A percentile compares a stretch with the other conserved stretches of the same genome.
These are phyloP conservation scores for Colaptes auratus DNA, from an alignment of 2,113 vertebrate genomes.

Conservation along the genomic window DNA sequence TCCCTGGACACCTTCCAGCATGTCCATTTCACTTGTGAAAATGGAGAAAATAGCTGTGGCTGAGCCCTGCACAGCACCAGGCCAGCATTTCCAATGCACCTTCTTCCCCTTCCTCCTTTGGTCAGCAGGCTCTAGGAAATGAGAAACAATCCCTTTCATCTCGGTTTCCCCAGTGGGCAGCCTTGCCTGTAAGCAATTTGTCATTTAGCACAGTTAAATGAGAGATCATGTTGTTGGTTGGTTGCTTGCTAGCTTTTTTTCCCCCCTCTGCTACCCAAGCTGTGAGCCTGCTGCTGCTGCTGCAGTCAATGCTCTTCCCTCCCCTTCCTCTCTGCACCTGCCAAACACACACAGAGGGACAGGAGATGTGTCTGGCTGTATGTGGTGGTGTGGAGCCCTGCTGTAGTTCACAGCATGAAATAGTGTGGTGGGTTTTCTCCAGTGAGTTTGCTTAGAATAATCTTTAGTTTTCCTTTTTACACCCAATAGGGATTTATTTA, in stretches of 20 bases:
- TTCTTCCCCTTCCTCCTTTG: conserved; percentile 9
- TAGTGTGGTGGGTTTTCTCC: too few species aligned
- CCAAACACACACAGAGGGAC: neutral
- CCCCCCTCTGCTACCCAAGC: neutral
- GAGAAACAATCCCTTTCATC: conserved; percentile 46
- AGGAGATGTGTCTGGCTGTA: neutral
- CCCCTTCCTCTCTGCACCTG: neutral
- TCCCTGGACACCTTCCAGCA: too few species aligned
- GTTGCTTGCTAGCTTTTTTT: neutral
- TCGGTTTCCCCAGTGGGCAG: conserved; percentile 47
- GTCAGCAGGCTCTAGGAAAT: conserved; percentile 49
- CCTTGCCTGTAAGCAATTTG: conserved; percentile 57
- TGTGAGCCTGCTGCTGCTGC: conserved; percentile 27
- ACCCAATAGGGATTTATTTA: too few species aligned
- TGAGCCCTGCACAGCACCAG: neutral
- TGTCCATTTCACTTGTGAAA: neutral
- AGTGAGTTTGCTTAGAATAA: too few species aligned
- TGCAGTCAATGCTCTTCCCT: neutral
- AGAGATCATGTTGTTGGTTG: conserved; percentile 40
- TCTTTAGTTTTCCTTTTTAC: too few species aligned
- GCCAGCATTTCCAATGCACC: conserved; percentile 37
- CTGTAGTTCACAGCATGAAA: neutral
- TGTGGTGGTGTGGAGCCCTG: neutral
- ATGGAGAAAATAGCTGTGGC: neutral
- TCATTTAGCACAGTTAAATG: conserved; percentile 58